Evolutionary conservation across 2,797 vertebrate species (phyloP).

Genomic region (Lepilemur septentrionalis): DNA sequence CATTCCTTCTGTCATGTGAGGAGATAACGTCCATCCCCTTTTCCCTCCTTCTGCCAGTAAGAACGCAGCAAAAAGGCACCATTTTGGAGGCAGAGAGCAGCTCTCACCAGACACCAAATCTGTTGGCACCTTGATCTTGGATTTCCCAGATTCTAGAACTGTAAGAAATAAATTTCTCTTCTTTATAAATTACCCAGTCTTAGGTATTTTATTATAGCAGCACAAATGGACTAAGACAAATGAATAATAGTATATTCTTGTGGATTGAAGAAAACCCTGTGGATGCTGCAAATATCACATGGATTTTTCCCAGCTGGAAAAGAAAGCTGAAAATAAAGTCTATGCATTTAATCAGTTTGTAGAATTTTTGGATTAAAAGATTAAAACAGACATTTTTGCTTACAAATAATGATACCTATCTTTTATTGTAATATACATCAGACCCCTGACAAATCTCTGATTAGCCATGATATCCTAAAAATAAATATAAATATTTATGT

Average conservation of each 20-base stretch:
- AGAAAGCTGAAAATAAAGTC: constrained; percentile 9
- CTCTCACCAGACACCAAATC: not conserved
- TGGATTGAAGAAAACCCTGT: not conserved
- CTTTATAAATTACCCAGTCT: not conserved
- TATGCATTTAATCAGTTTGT: not conserved
- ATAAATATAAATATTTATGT: not conserved
- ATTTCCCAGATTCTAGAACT: not conserved
- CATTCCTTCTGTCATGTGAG: not conserved
- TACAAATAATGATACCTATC: not conserved
- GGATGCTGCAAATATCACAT: not conserved
- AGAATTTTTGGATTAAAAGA: constrained; percentile 19
- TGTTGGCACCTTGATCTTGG: not conserved
- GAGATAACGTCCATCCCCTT: not conserved
- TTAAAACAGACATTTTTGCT: constrained; percentile 24
- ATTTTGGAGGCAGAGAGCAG: not conserved
- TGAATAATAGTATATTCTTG: not conserved
- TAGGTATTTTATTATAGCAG: not conserved
- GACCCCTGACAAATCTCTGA: constrained; percentile 23
- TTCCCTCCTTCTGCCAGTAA: not conserved
- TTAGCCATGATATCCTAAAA: constrained; percentile 16
- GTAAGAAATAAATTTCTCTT: not conserved
- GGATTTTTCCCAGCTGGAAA: constrained; percentile 11
- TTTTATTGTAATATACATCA: not conserved
- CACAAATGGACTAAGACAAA: not conserved
- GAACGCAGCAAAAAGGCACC: not conserved